These are phyloP conservation scores for Brachionus koreanus DNA, from an alignment of 1,140 invertebrate genomes.

Conservation along the genomic window DNA sequence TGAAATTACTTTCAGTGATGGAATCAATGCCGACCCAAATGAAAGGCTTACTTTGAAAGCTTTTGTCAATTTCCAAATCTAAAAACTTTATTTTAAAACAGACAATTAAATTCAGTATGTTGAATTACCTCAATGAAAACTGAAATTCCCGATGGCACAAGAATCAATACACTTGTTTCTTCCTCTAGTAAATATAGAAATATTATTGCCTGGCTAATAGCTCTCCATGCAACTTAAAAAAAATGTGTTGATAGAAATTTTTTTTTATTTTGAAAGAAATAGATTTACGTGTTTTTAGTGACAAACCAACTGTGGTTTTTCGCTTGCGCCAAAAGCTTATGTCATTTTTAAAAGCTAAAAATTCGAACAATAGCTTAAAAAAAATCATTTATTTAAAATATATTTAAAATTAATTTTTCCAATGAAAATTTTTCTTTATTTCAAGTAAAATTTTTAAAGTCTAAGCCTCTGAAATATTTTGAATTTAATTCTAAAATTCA, in stretches of 20 bases:
- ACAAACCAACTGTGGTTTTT: constrained; percentile 79
- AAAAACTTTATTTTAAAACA: constrained; percentile 46
- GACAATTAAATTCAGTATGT: background rate
- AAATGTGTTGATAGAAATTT: background rate
- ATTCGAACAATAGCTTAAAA: constrained; percentile 85
- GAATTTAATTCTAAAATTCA: too few relatives aligned
- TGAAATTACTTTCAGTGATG: constrained; percentile 3
- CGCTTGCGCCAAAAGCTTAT: constrained; percentile 85
- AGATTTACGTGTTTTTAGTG: constrained; percentile 66
- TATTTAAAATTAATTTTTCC: too few relatives aligned
- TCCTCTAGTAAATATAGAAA: constrained; percentile 89
- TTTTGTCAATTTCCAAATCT: constrained; percentile 91
- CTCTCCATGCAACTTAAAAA: constrained; percentile 76
- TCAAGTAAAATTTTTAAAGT: too few relatives aligned
- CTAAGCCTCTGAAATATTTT: too few relatives aligned
- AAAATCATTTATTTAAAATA: constrained; percentile 41
- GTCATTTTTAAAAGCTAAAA: constrained; percentile 95
- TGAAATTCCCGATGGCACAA: constrained; percentile 79
- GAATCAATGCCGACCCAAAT: constrained; percentile 3
- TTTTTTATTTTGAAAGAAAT: background rate
- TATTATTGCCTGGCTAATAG: constrained; percentile 85
- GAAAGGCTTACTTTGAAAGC: constrained; percentile 68
- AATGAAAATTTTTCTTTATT: too few relatives aligned
- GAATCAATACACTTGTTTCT: constrained; percentile 80
- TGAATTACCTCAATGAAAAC: constrained; percentile 70